phyloP scores from a whole-genome alignment of 2,888 invertebrate species.

The Pterostichus madidus region DNA sequence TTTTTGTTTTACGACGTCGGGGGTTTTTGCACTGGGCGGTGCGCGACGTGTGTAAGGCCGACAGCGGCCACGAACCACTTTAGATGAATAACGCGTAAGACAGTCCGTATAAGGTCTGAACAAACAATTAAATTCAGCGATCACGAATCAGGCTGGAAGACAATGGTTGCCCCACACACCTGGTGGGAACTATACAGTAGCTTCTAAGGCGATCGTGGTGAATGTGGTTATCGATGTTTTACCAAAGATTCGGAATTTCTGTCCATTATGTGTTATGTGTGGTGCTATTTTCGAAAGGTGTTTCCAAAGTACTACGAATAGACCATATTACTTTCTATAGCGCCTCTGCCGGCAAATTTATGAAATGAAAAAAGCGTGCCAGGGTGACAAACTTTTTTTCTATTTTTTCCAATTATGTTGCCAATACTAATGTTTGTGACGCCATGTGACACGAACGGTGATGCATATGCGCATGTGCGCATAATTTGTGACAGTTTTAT shows the following conservation, averaged over 20 bases:
- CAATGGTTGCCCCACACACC: constrained; percentile 55
- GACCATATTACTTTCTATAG: too few relatives aligned
- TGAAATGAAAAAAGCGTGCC: too few relatives aligned
- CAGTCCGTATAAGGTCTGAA: constrained; percentile 54
- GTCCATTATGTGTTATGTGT: not conserved
- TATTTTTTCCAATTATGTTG: too few relatives aligned
- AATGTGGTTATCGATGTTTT: not conserved
- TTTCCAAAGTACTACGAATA: too few relatives aligned
- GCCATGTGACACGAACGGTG: too few relatives aligned
- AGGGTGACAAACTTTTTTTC: too few relatives aligned
- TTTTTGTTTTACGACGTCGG: constrained; percentile 30
- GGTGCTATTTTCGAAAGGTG: too few relatives aligned
- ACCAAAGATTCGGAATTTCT: not conserved
- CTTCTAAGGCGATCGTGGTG: not conserved
- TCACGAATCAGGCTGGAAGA: constrained; percentile 50
- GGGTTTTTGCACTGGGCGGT: not conserved
- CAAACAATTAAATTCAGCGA: constrained; percentile 64
- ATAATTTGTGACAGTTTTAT: too few relatives aligned
- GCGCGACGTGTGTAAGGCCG: constrained; percentile 33
- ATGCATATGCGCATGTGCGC: too few relatives aligned
- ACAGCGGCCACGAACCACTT: constrained; percentile 45
- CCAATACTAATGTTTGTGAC: too few relatives aligned
- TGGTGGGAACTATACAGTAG: not conserved
- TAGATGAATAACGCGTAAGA: constrained; percentile 56
- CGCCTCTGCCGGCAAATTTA: too few relatives aligned